phyloP scores from a whole-genome alignment of 2,113 vertebrate genomes.

The Eulemur rufifrons region DNA sequence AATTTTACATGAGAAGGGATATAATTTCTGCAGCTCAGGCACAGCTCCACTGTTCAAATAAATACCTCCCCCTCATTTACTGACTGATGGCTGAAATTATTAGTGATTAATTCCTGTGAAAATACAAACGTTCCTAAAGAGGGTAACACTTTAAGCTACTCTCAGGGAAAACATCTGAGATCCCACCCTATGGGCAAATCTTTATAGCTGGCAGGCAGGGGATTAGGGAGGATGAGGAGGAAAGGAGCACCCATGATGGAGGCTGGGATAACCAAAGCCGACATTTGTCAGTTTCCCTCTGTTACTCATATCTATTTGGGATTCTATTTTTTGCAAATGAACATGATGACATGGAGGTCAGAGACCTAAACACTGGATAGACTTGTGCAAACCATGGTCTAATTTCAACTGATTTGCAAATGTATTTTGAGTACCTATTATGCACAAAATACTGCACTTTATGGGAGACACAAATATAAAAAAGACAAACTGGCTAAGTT shows the following conservation, averaged over 20 bases:
- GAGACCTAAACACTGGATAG: not conserved
- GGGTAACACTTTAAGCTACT: not conserved
- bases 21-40: not conserved
- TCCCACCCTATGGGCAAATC: not conserved
- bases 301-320: not conserved
- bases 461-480: not conserved
- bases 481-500: not conserved
- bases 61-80: not conserved
- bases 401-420: not conserved
- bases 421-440: not conserved
- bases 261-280: not conserved
- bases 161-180: not conserved
- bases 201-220: not conserved
- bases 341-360: not conserved
- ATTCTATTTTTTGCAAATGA: not conserved
- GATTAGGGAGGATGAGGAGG: not conserved
- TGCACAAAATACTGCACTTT: not conserved
- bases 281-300: not conserved
- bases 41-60: not conserved
- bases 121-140: not conserved
- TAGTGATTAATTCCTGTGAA: conserved; percentile 3
- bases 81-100: conserved; percentile 8
- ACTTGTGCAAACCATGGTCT: not conserved
- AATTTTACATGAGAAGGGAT: conserved; percentile 33
- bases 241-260: not conserved